phyloP scores from a whole-genome alignment of 2,113 vertebrate genomes.

The Micronisus gabar region DNA sequence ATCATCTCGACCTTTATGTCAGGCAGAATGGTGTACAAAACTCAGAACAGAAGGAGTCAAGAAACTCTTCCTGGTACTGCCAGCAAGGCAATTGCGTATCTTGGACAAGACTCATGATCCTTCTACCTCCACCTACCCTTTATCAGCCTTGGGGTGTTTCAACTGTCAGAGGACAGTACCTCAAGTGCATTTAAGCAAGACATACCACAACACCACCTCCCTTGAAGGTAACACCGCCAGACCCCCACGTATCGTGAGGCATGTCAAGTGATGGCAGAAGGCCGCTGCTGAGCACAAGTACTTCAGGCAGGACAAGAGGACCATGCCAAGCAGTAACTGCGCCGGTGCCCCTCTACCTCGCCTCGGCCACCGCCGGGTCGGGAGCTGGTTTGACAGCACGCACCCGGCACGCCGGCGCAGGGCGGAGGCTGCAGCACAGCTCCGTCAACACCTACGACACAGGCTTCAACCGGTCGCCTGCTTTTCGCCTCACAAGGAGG shows the following conservation, averaged over 20 bases:
- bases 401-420: not conserved
- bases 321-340: not conserved
- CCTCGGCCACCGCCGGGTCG: not conserved
- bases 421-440: not conserved
- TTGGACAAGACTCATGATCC: not conserved
- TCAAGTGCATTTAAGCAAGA: not conserved
- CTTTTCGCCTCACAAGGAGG: not conserved
- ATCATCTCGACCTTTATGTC: not conserved
- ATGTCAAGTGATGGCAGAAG: fast-evolving
- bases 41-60: not conserved
- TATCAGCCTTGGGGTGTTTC: not conserved
- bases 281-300: not conserved
- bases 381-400: fast-evolving
- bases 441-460: fast-evolving
- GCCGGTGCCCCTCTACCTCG: fast-evolving
- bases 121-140: not conserved
- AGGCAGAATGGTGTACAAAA: not conserved
- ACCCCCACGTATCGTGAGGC: fast-evolving
- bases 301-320: not conserved
- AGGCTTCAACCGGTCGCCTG: not conserved
- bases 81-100: not conserved
- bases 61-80: not conserved
- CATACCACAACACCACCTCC: not conserved
- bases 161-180: not conserved
- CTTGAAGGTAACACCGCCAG: fast-evolving